phyloP scores from a whole-genome alignment of 2,797 vertebrate genomes.

The Alcedo atthis region DNA sequence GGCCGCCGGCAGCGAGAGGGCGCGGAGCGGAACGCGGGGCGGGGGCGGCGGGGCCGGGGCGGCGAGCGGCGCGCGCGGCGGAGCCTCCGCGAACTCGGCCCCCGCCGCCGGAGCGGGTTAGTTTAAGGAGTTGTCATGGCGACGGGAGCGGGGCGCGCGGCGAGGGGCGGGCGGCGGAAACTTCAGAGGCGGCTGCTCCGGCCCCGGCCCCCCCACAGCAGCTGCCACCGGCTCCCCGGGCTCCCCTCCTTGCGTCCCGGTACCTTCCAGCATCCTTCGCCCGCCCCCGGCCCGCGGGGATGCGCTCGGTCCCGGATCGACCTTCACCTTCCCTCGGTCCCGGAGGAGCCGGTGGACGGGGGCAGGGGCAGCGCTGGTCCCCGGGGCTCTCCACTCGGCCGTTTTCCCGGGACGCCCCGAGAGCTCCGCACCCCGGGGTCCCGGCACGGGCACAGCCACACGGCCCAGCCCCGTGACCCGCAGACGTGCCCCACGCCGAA shows the following conservation, averaged over 20 bases:
- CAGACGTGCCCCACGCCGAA: background rate
- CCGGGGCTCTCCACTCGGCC: background rate
- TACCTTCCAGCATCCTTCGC: too few relatives aligned
- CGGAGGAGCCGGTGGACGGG: background rate
- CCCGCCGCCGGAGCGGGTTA: slow-evolving; percentile 39
- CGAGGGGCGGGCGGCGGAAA: background rate
- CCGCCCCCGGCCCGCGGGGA: too few relatives aligned
- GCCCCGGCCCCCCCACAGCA: background rate
- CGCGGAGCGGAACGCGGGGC: background rate
- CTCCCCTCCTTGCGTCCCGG: too few relatives aligned
- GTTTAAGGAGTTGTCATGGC: slow-evolving; percentile 41
- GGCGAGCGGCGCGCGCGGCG: background rate
- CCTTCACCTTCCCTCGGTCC: too few relatives aligned
- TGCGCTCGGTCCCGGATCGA: too few relatives aligned
- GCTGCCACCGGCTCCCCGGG: background rate
- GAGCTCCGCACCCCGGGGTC: background rate
- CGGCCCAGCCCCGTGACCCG: background rate
- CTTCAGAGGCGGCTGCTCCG: background rate
- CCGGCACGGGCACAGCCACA: too few relatives aligned
- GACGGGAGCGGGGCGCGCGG: background rate
- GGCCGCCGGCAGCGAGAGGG: background rate
- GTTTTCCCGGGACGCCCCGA: too few relatives aligned
- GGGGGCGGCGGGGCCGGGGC: background rate
- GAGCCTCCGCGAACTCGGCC: background rate
- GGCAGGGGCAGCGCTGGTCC: background rate